Evolutionary conservation across 1,140 invertebrate genomes (phyloP).

Genomic region (Drosophila pruinosa): DNA sequence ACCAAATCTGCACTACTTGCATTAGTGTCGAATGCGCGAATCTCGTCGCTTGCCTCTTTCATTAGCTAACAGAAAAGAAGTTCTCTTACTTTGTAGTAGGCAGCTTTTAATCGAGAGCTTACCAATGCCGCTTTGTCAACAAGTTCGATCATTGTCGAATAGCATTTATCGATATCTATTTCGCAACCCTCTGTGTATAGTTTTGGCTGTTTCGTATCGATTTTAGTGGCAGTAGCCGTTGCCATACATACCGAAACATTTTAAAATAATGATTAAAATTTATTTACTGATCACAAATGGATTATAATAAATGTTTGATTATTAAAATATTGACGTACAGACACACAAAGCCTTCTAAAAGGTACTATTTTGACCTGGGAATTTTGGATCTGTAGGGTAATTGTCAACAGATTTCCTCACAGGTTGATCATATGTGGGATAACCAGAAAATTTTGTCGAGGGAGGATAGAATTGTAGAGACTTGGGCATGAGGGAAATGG

Average conservation of each 20-base stretch:
- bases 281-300: background rate
- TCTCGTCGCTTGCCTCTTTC: background rate
- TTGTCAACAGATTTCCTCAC: background rate
- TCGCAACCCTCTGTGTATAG: background rate
- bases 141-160: background rate
- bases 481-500: background rate
- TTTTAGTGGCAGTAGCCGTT: background rate
- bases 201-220: background rate
- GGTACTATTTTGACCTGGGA: background rate
- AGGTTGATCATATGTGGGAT: background rate
- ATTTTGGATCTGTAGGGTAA: background rate
- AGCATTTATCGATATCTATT: slow-evolving; percentile 10
- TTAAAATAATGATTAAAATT: slow-evolving; percentile 3
- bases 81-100: background rate
- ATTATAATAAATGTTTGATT: background rate
- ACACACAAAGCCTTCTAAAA: slow-evolving; percentile 14
- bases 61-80: background rate
- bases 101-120: background rate
- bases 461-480: background rate
- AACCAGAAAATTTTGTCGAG: background rate
- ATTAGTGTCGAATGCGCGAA: background rate
- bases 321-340: background rate
- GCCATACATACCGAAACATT: slow-evolving; percentile 7
- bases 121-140: slow-evolving; percentile 6
- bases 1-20: slow-evolving; percentile 91